Evolutionary conservation across 2,888 invertebrate species (phyloP), one percentile per base, ranked within the genome.

Genomic region (Deroplatys truncata): DNA sequence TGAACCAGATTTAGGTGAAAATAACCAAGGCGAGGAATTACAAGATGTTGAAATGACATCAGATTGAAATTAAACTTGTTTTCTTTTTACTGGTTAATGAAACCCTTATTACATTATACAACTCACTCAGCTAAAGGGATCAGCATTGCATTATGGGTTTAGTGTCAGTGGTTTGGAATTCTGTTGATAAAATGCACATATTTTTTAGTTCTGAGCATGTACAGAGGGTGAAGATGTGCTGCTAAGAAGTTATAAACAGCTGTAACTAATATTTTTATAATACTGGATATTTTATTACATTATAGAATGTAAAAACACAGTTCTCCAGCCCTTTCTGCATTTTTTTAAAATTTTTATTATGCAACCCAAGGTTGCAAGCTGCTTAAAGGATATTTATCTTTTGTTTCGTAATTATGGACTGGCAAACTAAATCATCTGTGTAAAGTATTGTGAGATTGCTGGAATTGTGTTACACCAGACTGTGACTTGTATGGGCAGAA

Each of bases 1-100:
- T 28, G 56, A 86, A 16, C 35, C 31, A 86, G 91, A 91, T 13
- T 91, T 90, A 31, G 90, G 90, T 16, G 91, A 90, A 28, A 90
- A 90, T 5, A 86, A 88, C 43, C 90, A 91, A 25, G 91, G 91
- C 31, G 90, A 89, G 13, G 91, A 31, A n/a, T 20, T 20, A 15
- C 84, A 88, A 10, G 89, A 87, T 31, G 35, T 88, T 13, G 86
- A 89, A 25, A 88, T 88, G 87, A 20, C 20, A 72, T 72, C 56
- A 72, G 56, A 72, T 72, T 72, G 56, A 72, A 72, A 49, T 49
- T 7, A 13, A 49, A 49, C 10, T 9, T 15, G 7, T 72, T 20
- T 43, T 20, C 1, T 56, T 20, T 16, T 15, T 15, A 56, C 15
- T 16, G 56, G 16, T 16, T 56, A 56, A 16, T 56, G 20, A 56